Conservation (phyloP, 2,797 vertebrate genomes). For the Nyctibius grandis region DNA sequence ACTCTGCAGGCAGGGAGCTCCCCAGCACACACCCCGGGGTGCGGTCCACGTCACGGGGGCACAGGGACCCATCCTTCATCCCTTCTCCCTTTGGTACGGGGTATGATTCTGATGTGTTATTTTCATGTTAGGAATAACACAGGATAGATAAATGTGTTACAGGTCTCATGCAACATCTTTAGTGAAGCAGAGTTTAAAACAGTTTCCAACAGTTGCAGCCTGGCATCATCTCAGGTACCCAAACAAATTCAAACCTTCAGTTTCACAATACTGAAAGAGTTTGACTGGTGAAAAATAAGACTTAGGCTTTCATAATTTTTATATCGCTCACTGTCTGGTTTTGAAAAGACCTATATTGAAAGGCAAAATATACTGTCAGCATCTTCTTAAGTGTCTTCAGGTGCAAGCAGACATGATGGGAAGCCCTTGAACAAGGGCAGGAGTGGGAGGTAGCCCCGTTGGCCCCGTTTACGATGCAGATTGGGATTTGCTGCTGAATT, state of each 20-base stretch:
- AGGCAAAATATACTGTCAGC: background rate
- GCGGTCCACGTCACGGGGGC: background rate
- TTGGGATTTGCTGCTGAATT: background rate
- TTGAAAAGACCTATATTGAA: background rate
- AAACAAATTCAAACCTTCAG: background rate
- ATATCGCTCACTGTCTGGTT: background rate
- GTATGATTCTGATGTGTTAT: background rate
- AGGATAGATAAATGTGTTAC: background rate
- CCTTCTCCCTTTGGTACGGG: rapidly evolving
- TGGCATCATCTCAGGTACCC: background rate
- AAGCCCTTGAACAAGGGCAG: background rate
- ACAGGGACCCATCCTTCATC: background rate
- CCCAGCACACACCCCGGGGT: rapidly evolving
- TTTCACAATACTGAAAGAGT: background rate
- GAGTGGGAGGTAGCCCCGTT: background rate
- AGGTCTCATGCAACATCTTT: background rate
- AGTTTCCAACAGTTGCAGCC: background rate
- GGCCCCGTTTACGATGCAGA: background rate
- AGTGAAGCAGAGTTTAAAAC: background rate
- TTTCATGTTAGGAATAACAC: background rate
- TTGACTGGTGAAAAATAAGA: background rate
- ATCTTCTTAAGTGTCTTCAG: background rate
- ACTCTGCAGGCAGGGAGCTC: background rate
- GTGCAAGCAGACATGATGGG: background rate
- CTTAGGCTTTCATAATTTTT: background rate